Evolutionary conservation across 2,888 invertebrate genomes (phyloP), one percentile per base, ranked within the genome.

Genomic region (Oxyscelio sp.): DNA sequence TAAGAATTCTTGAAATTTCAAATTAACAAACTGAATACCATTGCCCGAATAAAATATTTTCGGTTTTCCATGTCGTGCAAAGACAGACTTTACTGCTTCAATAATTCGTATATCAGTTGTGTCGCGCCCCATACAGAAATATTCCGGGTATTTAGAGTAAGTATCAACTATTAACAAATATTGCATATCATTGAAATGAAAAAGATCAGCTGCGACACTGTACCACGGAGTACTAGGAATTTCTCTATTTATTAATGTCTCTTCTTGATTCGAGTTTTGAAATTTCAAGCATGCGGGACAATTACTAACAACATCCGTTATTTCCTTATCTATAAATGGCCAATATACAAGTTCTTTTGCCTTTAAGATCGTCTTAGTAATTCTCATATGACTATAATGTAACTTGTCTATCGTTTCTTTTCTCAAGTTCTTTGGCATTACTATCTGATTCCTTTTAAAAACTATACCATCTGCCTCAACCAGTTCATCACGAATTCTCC

Each of bases 361-460:
- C 22, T 85, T 70, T 3, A 45, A 54, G 59, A 85, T 85, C 59
- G 83, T 87, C 56, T 87, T 88, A 50, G 87, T 86, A 13, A 87
- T 82, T 1, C 90, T 87, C 48, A 89, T 48, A 68, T 91, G 90
- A 13, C 82, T 80, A 59, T 89, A 87, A 63, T 90, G 89, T 17
- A 90, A 43, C 48, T 63, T 75, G 6, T 80, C 31, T 22, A 90
- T 68, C 45, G 89, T 88, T 50, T 86, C 63, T 40, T 65, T 75
- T 73, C 86, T 83, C 19, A 89, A 34, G 8, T 15, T 70, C 22
- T 78, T 81, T 19, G 90, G 87, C 40, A 89, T 65, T 19, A 88
- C 52, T 1, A 88, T 9, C 13, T 50, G 71, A 38, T 59, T 74
- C 1, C 34, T 24, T 63, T 74, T 79, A 27, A 59, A 83, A 9